Evolutionary conservation across 2,888 invertebrate genomes (phyloP).

Genomic region (Orchesellides sinensis): DNA sequence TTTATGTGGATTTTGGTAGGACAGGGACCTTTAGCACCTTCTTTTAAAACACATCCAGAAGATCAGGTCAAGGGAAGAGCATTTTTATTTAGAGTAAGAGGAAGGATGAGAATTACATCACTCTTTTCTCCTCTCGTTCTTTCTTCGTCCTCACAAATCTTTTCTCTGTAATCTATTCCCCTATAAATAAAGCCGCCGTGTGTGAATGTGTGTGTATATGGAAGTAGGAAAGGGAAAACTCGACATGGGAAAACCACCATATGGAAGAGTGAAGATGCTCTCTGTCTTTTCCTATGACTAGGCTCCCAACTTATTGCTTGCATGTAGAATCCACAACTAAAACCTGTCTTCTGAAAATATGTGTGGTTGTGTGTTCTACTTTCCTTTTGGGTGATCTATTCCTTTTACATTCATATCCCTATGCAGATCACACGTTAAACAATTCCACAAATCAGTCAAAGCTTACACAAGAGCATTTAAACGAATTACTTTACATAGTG

Average conservation of each 20-base stretch:
- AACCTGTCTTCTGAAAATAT: not conserved
- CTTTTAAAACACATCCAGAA: constrained; percentile 13
- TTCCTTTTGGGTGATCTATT: not conserved
- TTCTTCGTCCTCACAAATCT: constrained; percentile 56
- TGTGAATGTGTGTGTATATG: constrained; percentile 4
- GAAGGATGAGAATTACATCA: constrained; percentile 60
- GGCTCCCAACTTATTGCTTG: not conserved
- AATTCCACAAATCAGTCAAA: constrained; percentile 62
- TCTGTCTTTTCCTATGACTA: not conserved
- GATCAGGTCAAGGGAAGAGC: constrained; percentile 63
- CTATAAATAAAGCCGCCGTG: constrained; percentile 52
- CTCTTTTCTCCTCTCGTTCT: constrained; percentile 34
- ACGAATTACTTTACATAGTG: not conserved
- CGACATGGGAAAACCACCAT: constrained; percentile 56
- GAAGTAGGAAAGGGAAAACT: constrained; percentile 2
- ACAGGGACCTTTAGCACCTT: not conserved
- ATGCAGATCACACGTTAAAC: constrained; percentile 56
- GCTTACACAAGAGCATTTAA: not conserved
- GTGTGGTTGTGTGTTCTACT: not conserved
- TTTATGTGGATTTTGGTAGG: not conserved
- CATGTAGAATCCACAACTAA: not conserved
- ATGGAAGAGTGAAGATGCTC: constrained; percentile 39
- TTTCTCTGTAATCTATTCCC: constrained; percentile 61
- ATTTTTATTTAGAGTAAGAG: no score
- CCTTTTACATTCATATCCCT: constrained; percentile 13